Evolutionary conservation across 2,888 invertebrate genomes (phyloP), one percentile per base, ranked within the genome.

Genomic region (Sisyra terminalis): DNA sequence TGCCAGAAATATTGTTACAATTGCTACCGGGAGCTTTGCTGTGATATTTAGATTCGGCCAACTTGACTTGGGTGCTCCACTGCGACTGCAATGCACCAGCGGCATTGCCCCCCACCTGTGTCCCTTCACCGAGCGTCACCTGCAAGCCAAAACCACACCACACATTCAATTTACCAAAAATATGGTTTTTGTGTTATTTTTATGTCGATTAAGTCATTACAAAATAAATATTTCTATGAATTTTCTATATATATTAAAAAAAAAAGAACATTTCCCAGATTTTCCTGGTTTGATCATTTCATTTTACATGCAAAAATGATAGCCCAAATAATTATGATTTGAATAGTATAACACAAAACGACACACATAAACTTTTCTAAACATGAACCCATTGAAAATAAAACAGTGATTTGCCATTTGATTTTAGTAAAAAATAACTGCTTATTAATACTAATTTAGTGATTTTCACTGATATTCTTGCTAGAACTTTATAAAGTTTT

Each of bases 1-100:
- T 24, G 24, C 24, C 24, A 7, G 24, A 24, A 5, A 24, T 24
- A 24, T 24, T 24, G 24, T 24, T 24, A 24, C 24, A 24, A 24
- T 18, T 32, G 42, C 42, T 34, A 42, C 42, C 42, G 44, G 51
- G 39, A 59, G 53, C 46, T 52, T 55, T 55, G 59, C 59, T 60
- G 60, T 56, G 58, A 61, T 61, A 61, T 58, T 61, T 61, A 61
- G 61, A 61, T 58, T 61, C 61, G 56, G 60, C 60, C 61, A 61
- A 61, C 60, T 58, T 61, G 58, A 37, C 37, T 37, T 37, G 37
- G 17, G 37, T 37, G 38, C 31, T 38, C 43, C 43, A 37, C 38
- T 30, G 43, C 43, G 32, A 13, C 17, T 29, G 40, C 40, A 31
- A 15, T 29, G 56, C 56, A 56, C 52, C 57, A 61, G 60, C 61